Base-by-base conservation (phyloP, 2,888 invertebrate genomes). In the Platycnemis pennipes region DNA sequence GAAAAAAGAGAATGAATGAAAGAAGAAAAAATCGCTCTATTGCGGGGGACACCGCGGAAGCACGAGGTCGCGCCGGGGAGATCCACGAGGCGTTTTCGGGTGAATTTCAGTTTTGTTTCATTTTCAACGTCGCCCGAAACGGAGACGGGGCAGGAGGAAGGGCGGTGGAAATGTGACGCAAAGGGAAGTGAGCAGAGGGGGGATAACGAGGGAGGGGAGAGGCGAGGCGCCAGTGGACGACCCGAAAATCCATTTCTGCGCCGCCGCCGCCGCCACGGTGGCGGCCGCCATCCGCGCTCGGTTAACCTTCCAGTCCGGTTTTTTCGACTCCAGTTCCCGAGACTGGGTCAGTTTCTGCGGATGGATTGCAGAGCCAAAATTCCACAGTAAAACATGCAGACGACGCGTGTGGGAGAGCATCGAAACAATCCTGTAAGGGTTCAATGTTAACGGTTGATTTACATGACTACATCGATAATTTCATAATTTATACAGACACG, bases 181-280 rank as follows among this genome's bases (percentile, higher is more conserved):
- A 19, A 49, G 49, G 49, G 49, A 19, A 49, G 11, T 11, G 3
- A 49, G 53, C 53, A 5, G 13, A 49, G 5, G 56, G 63, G 63
- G n/a, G 63, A 26, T 1, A 0, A n/a, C 2, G 22, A 63, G n/a
- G n/a, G 63, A 63, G 63, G 63, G 31, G 37, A 13, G 37, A 13
- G 77, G 37, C 19, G 77, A 77, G 77, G 37, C 37, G 77, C 77
- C 77, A 37, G 77, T 37, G 77, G 77, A 37, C 77, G 77, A 37
- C 37, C 77, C 77, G 77, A 77, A 77, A 77, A 77, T 77, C 77
- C 77, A 77, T 77, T 77, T 77, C 37, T 37, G 13, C 37, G 31
- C 31, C 31, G 77, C 77, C 77, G 37, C 2, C 37, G 37, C 37
- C 37, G 13, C 31, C 31, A 77, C 5, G 26, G 77, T 26, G 31